Evolutionary conservation across 2,888 invertebrate species (phyloP).

Genomic region (Mesoligia furuncula): DNA sequence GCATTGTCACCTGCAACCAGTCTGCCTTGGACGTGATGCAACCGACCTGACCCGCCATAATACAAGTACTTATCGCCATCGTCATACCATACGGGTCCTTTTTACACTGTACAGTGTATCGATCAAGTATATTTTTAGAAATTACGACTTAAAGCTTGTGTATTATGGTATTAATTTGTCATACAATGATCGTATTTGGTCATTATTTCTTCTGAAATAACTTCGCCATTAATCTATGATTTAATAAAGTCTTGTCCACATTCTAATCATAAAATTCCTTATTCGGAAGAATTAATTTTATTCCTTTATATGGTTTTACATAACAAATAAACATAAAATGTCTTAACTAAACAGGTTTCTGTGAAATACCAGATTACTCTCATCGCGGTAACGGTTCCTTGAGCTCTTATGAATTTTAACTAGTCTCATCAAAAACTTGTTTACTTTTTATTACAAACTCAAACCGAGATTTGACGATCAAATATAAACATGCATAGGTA

Average conservation of each 20-base stretch:
- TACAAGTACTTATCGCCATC: background rate
- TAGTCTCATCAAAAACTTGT: constrained; percentile 66
- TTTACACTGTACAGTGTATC: constrained; percentile 3
- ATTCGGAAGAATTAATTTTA: constrained; percentile 30
- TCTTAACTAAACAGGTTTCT: constrained; percentile 69
- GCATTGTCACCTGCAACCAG: constrained; percentile 34
- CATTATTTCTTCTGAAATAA: constrained; percentile 9
- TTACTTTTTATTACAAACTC: constrained; percentile 59
- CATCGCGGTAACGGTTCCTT: constrained; percentile 68
- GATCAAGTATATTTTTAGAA: constrained; percentile 20
- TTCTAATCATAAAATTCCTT: constrained; percentile 21
- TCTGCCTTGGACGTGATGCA: constrained; percentile 47
- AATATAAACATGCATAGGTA: constrained; percentile 28
- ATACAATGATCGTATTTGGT: background rate
- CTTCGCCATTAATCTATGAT: background rate
- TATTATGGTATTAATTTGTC: background rate
- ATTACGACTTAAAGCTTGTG: constrained; percentile 7
- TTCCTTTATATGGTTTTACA: constrained; percentile 55
- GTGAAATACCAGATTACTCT: constrained; percentile 66
- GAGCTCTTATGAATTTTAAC: constrained; percentile 72
- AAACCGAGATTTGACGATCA: constrained; percentile 36
- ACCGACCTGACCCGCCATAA: constrained; percentile 14
- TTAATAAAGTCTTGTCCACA: background rate
- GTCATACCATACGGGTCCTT: constrained; percentile 19
- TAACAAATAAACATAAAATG: constrained; percentile 53